Evolutionary conservation across 2,113 vertebrate species (phyloP).

Genomic region (Oncorhynchus kisutch): DNA sequence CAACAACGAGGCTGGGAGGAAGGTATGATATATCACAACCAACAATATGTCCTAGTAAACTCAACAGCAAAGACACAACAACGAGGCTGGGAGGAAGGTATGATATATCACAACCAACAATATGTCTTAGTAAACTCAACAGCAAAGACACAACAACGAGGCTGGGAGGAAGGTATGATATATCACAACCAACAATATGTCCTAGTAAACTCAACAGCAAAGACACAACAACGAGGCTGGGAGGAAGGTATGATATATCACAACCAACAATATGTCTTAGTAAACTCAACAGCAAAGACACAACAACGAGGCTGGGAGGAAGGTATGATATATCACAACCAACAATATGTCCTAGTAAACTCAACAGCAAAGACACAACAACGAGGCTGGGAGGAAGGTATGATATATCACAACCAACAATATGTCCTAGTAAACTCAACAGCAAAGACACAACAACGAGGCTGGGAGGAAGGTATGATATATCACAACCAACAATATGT

Average conservation of each 20-base stretch:
- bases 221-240: conserved; percentile 97
- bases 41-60: neutral
- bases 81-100: conserved; percentile 98
- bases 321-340: conserved; percentile 74
- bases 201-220: conserved; percentile 64
- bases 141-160: conserved; percentile 96
- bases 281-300: conserved; percentile 78
- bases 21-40: conserved; percentile 74
- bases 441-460: conserved; percentile 96
- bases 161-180: conserved; percentile 91
- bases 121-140: neutral
- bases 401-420: neutral
- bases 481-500: neutral
- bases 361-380: conserved; percentile 89
- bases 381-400: conserved; percentile 98
- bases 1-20: conserved; percentile 97
- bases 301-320: conserved; percentile 97
- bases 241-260: conserved; percentile 82
- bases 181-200: neutral
- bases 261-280: neutral
- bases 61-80: conserved; percentile 89
- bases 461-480: conserved; percentile 91
- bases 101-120: neutral
- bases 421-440: neutral
- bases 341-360: neutral